Evolutionary conservation across 2,113 vertebrate species (phyloP), one percentile per base, ranked within the genome.

Genomic region (Alectura lathami): DNA sequence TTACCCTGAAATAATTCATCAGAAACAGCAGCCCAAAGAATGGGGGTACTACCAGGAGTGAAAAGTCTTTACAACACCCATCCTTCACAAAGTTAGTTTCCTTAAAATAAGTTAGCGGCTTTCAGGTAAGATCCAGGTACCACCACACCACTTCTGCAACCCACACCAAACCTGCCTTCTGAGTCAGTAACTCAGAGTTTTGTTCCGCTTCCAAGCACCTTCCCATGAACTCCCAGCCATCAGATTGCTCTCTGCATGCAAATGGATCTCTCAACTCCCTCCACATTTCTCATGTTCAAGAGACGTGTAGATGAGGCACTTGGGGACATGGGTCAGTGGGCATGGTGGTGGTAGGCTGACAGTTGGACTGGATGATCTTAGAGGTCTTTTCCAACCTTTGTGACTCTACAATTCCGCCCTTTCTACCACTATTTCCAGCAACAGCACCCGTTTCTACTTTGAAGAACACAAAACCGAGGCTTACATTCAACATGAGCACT

Each of bases 391-490:
- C n/a, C n/a, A n/a, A n/a, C n/a, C n/a, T n/a, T n/a, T n/a, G n/a
- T n/a, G n/a, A n/a, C n/a, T n/a, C n/a, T n/a, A n/a, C n/a, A n/a
- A n/a, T n/a, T n/a, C n/a, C n/a, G n/a, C 3, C 7, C 18, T 66
- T 80, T 81, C 56, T 18, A 62, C 5, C 23, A 34, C 21, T 63
- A 62, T 11, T 23, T 76, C 23, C 63, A 32, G 80, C 4, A 17
- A 42, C 15, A 57, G 0, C 30, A 73, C 29, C 45, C 3, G 1
- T 8, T 51, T 67, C 63, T 64, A n/a, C 42, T 30, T 43, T 0
- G 21, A 92, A 29, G n/a, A 16, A 17, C 36, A 53, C 34, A 88
- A 76, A 88, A 53, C 21, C 29, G 34, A 48, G 17, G 0, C 0
- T 40, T 45, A 74, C 34, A 36, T 17, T 77, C 16, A 17, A 18